Evolutionary conservation across 2,797 vertebrate genomes (phyloP), one percentile per base, ranked within the genome.

Genomic region (Betta splendens): DNA sequence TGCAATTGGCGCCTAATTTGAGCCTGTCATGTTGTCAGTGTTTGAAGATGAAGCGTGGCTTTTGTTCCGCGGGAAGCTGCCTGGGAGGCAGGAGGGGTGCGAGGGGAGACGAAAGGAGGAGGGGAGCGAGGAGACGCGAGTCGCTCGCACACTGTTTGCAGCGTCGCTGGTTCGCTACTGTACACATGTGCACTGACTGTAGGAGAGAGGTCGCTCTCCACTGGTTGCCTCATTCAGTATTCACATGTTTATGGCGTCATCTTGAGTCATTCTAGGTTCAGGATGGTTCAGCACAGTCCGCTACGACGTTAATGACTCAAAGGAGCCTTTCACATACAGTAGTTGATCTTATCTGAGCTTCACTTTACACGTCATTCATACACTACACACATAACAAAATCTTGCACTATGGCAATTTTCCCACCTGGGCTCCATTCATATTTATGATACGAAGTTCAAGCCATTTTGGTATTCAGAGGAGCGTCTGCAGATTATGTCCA

Each of bases 1-100:
- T 72, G 78, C 85, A 90, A 87, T 77, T 87, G 84, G 73, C 82
- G 81, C 67, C 82, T 89, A 84, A 90, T 89, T 87, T 82, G 75
- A 81, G 69, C 44, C 79, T 84, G 87, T 86, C 77, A 59, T 59
- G 39, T 64, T 64, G 78, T 84, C 77, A 76, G 68, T 60, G 69
- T 85, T 62, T 66, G 67, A 82, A 69, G 64, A 85, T 37, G 53
- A 79, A 70, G 51, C 50, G 58, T 49, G 23, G 69, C 56, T 50
- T 55, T 74, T 72, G 73, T 72, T 76, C 31, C 62, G 22, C 35
- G 16, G 43, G 48, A 68, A 60, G 54, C 49, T 54, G 58, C 26
- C 66, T 63, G 26, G 26, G 25, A 64, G 72, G 37, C 39, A 47
- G 25, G 17, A 50, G 39, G 21, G 26, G 20, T 28, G 13, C 33